Percentiles rank a stretch among this genome's conserved stretches.
phyloP scores from a whole-genome alignment of 2,888 invertebrate species.

The Oscheius sp. region DNA sequence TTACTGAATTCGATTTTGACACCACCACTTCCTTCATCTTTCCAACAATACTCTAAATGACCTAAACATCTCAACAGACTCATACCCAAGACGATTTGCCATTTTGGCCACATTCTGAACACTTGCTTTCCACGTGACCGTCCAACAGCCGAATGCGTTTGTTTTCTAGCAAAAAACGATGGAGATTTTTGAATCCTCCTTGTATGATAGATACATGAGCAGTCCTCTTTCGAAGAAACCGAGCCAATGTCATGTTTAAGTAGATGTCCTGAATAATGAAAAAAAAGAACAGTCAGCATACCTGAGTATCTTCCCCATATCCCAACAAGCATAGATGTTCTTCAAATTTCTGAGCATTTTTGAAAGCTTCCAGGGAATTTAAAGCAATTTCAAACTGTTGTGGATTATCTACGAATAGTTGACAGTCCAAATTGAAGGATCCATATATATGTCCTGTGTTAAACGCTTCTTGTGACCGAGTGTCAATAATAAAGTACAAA shows the following conservation, averaged over 20 bases:
- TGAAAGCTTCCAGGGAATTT: slow-evolving; percentile 86
- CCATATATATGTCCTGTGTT: slow-evolving; percentile 95
- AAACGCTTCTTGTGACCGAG: slow-evolving; percentile 93
- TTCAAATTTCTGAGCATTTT: slow-evolving; percentile 80
- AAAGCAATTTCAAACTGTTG: slow-evolving; percentile 92
- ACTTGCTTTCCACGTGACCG: slow-evolving; percentile 15
- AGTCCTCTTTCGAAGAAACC: slow-evolving; percentile 91
- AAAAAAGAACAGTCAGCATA: not conserved
- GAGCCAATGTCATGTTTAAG: slow-evolving; percentile 96
- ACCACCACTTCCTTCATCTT: slow-evolving; percentile 78
- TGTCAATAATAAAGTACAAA: slow-evolving; percentile 81
- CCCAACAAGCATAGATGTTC: slow-evolving; percentile 79
- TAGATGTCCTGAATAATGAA: slow-evolving; percentile 74
- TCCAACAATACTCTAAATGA: slow-evolving; percentile 49
- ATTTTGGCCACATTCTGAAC: slow-evolving; percentile 7
- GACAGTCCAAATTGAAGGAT: slow-evolving; percentile 96
- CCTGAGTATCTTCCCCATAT: slow-evolving; percentile 43
- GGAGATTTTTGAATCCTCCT: slow-evolving; percentile 81
- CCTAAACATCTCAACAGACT: not conserved
- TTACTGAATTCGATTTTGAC: slow-evolving; percentile 88
- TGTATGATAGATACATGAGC: slow-evolving; percentile 89
- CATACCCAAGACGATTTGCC: slow-evolving; percentile 7
- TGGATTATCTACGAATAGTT: slow-evolving; percentile 95
- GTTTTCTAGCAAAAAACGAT: slow-evolving; percentile 2
- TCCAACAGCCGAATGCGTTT: slow-evolving; percentile 1